Percentiles rank a stretch among this genome's conserved stretches.
phyloP scores from a whole-genome alignment of 2,888 invertebrate species.

The Melinopterus prodromus region DNA sequence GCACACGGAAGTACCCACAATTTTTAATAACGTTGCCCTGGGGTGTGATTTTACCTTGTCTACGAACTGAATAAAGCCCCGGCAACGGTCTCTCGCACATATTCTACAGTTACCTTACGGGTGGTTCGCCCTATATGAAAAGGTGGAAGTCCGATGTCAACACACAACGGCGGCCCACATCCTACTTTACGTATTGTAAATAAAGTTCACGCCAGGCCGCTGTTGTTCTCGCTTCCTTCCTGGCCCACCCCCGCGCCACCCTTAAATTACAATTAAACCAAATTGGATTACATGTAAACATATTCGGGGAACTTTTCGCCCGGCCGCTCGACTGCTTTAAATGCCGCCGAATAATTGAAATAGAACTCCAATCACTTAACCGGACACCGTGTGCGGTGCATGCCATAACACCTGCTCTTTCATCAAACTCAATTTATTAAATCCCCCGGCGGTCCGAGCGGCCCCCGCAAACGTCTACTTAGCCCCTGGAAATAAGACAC shows the following conservation, averaged over 20 bases:
- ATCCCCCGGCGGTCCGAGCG: constrained; percentile 19
- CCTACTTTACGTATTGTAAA: constrained; percentile 4
- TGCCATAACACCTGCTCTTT: constrained; percentile 22
- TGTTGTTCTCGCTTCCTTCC: not conserved
- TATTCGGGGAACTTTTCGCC: constrained; percentile 10
- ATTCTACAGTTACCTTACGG: constrained; percentile 24
- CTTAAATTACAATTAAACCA: constrained; percentile 25
- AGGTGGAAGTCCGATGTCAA: constrained; percentile 4
- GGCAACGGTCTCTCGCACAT: constrained; percentile 32
- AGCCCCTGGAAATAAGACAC: not conserved
- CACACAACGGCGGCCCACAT: not conserved
- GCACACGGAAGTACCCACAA: constrained; percentile 55
- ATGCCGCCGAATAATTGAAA: constrained; percentile 21
- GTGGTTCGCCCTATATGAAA: not conserved
- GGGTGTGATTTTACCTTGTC: constrained; percentile 53
- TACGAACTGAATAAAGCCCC: constrained; percentile 40
- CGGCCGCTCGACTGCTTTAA: constrained; percentile 8
- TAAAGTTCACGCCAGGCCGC: not conserved
- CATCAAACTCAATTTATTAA: constrained; percentile 27
- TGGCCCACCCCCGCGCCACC: not conserved
- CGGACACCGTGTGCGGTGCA: not conserved
- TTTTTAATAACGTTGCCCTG: constrained; percentile 57
- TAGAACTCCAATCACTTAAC: constrained; percentile 22
- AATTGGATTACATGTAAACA: constrained; percentile 20
- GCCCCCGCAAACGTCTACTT: constrained; percentile 43